Conservation (phyloP, 2,797 vertebrate genomes). For the Huso huso region DNA sequence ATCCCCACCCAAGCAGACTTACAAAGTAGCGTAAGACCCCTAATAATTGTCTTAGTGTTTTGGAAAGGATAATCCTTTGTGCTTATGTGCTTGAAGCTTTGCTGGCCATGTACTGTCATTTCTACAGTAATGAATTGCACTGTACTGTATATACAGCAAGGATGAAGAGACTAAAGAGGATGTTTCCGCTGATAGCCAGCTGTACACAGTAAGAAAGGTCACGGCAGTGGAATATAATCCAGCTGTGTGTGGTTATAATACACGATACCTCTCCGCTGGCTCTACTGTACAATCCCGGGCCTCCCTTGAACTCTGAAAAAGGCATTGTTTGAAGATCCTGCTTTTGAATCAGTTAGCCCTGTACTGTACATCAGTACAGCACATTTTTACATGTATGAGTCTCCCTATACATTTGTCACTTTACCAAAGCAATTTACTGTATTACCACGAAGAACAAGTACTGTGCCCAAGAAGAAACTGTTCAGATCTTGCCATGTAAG, state of each 20-base stretch:
- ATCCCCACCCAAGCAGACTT: background rate
- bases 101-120: constrained; percentile 32
- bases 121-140: constrained; percentile 55
- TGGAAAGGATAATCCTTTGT: constrained; percentile 2
- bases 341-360: too few species aligned
- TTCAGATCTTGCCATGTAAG: too few species aligned
- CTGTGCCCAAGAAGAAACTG: too few species aligned
- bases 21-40: background rate
- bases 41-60: constrained; percentile 15
- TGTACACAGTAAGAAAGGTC: constrained; percentile 35
- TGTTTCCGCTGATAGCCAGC: constrained; percentile 52
- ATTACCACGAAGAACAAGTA: too few species aligned
- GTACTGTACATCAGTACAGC: too few species aligned
- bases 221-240: constrained; percentile 49
- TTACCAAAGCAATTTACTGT: too few species aligned
- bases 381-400: too few species aligned
- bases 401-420: too few species aligned
- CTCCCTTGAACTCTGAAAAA: too few species aligned
- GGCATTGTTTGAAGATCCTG: too few species aligned
- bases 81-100: constrained; percentile 28
- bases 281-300: too few species aligned
- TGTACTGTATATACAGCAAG: constrained; percentile 53
- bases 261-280: constrained; percentile 28
- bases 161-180: constrained; percentile 40
- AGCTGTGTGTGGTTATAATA: constrained; percentile 45